phyloP scores from a whole-genome alignment of 2,797 vertebrate species.

The Pampus argenteus region DNA sequence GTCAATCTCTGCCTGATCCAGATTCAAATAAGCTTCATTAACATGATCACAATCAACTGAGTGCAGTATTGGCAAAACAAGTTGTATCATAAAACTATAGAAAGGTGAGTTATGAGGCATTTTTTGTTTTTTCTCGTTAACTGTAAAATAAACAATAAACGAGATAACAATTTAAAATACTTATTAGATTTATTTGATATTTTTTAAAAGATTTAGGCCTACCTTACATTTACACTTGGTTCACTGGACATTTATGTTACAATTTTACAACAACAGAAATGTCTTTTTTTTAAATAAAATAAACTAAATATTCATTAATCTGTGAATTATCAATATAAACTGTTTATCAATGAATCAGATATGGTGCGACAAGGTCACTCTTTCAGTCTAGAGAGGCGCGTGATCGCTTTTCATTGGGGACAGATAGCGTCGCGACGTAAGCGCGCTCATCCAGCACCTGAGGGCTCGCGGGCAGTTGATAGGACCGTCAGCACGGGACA shows the following conservation, averaged over 20 bases:
- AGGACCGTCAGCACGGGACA: not conserved
- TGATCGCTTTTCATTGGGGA: conserved; percentile 18
- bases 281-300: not conserved
- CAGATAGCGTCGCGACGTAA: conserved; percentile 28
- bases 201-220: no score
- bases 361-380: conserved; percentile 59
- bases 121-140: no score
- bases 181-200: no score
- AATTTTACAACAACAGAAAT: not conserved
- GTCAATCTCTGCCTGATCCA: not conserved
- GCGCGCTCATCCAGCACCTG: conserved; percentile 48
- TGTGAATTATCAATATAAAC: conserved; percentile 3
- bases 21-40: conserved; percentile 10
- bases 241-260: not conserved
- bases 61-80: not conserved
- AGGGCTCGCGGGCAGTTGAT: conserved; percentile 45
- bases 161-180: not conserved
- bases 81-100: not conserved
- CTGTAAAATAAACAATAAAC: not conserved
- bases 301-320: not conserved
- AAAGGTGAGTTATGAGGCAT: not conserved
- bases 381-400: conserved; percentile 42
- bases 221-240: no score
- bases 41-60: not conserved
- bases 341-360: conserved; percentile 6